Evolutionary conservation across 53 echinoderm and acorn worm genomes (phyloP).

Genomic region (Patiria pectinifera): DNA sequence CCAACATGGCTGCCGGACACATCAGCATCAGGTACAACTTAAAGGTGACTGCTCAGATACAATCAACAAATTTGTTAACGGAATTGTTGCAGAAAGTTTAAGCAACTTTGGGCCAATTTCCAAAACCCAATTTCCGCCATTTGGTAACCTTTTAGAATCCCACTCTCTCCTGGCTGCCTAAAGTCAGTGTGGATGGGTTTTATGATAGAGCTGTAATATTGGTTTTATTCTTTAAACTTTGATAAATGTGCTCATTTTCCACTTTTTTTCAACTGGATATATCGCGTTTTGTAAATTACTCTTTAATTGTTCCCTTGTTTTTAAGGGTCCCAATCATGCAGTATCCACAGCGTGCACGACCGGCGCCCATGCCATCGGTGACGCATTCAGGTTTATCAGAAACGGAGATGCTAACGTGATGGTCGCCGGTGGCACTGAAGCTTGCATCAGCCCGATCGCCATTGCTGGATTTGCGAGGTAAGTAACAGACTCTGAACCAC

Average conservation of each 20-base stretch:
- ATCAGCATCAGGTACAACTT: conserved; percentile 83
- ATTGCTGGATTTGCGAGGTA: conserved; percentile 93
- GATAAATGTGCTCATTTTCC: no score
- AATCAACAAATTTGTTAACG: no score
- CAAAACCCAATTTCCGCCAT: no score
- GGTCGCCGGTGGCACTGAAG: conserved; percentile 93
- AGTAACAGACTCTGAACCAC: neutral
- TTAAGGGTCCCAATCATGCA: conserved; percentile 95
- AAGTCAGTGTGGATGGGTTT: no score
- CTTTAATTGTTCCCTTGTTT: neutral
- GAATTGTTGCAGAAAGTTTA: no score
- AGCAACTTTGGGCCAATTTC: no score
- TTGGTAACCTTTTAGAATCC: no score
- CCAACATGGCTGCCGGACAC: conserved; percentile 93
- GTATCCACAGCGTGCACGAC: conserved; percentile 98
- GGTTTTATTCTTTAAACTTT: no score
- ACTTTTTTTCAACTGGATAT: no score
- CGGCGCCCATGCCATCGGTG: conserved; percentile 91
- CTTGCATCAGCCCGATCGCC: conserved; percentile 84
- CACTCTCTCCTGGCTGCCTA: no score
- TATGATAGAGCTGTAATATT: no score
- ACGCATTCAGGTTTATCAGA: conserved; percentile 87
- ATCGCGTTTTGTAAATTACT: no score
- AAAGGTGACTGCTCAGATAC: conserved; percentile 61
- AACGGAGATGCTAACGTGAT: conserved; percentile 95